Percentiles rank a stretch among this genome's conserved stretches.
Conservation (phyloP, 2,888 invertebrate genomes). For the Caenorhabditis doughertyi region DNA sequence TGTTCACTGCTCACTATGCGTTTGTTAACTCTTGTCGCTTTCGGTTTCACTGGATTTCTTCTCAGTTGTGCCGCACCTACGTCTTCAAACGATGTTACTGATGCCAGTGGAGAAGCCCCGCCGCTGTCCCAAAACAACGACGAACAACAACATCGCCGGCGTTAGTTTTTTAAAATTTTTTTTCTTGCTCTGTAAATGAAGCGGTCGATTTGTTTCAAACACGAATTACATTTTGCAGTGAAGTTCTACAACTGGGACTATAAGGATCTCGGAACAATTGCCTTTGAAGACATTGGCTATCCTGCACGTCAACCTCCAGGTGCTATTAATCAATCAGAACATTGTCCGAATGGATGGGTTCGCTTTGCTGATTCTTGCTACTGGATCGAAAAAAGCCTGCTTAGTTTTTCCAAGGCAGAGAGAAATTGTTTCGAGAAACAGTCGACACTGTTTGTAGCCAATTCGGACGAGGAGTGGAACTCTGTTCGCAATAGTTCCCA, state of each 20-base stretch:
- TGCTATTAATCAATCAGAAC: constrained; percentile 33
- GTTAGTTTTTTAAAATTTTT: constrained; percentile 27
- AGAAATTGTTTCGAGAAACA: constrained; percentile 57
- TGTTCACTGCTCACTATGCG: constrained; percentile 34
- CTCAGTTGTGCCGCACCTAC: constrained; percentile 13
- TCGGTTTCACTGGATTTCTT: constrained; percentile 14
- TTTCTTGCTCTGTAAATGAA: background rate
- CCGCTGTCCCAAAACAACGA: constrained; percentile 8
- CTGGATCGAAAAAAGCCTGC: constrained; percentile 55
- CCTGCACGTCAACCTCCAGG: constrained; percentile 38
- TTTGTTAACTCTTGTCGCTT: constrained; percentile 1
- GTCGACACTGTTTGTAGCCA: constrained; percentile 67
- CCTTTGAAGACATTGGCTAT: constrained; percentile 52
- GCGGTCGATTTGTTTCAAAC: background rate
- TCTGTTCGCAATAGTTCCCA: constrained; percentile 38
- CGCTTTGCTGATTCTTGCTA: constrained; percentile 68
- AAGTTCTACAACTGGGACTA: constrained; percentile 61
- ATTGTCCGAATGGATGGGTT: constrained; percentile 66
- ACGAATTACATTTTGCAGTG: too few species aligned
- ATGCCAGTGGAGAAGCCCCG: constrained; percentile 45
- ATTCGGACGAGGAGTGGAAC: constrained; percentile 67
- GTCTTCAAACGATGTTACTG: constrained; percentile 17
- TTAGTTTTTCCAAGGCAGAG: constrained; percentile 65
- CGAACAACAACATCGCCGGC: constrained; percentile 40
- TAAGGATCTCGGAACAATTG: constrained; percentile 54